A percentile compares a stretch with the other conserved stretches of the same genome.
Conservation (phyloP, 1,140 invertebrate species). For the Caenorhabditis elegans region DNA sequence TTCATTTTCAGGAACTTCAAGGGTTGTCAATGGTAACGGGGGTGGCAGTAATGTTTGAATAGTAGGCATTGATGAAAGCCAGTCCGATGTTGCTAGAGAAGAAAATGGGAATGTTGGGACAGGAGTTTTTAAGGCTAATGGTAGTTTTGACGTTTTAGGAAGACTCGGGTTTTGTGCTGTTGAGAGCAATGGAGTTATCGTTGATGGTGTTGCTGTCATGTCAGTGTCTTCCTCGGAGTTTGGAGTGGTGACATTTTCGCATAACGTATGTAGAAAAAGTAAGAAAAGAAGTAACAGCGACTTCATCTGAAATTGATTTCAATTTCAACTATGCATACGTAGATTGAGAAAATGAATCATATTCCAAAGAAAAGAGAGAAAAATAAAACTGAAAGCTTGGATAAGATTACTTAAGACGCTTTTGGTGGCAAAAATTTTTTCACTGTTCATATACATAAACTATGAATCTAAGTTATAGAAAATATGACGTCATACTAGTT, state of each 20-base stretch:
- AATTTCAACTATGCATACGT: neutral
- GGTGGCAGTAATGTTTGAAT: neutral
- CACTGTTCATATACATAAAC: no score
- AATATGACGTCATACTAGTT: no score
- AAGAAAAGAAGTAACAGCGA: neutral
- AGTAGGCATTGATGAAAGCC: neutral
- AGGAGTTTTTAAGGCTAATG: neutral
- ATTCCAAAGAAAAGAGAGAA: no score
- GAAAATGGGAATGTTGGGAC: neutral
- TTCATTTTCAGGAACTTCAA: neutral
- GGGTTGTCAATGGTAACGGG: neutral
- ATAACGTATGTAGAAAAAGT: neutral
- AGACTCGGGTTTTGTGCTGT: neutral
- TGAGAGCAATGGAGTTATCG: neutral
- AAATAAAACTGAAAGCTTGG: no score
- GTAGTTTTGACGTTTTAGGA: neutral
- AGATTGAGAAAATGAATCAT: neutral
- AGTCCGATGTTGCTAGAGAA: neutral
- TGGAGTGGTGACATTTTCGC: neutral
- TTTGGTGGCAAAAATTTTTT: no score
- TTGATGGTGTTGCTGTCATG: neutral
- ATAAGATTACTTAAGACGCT: no score
- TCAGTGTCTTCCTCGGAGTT: conserved; percentile 1
- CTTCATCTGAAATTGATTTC: neutral
- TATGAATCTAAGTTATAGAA: neutral